phyloP scores from a whole-genome alignment of 1,140 invertebrate species.

The Saccostrea cuccullata region DNA sequence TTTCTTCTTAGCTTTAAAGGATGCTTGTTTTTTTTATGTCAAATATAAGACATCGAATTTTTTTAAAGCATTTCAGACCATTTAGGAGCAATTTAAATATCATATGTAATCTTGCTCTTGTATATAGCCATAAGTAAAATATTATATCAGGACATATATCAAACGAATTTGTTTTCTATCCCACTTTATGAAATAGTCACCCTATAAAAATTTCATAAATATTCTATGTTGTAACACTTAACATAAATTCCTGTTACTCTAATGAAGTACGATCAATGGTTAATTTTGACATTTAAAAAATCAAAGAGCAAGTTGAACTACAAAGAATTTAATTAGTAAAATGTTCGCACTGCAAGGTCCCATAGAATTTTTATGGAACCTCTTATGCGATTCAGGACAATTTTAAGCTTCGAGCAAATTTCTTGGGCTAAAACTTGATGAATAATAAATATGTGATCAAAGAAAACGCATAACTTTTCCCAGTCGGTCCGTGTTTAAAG shows the following conservation, averaged over 20 bases:
- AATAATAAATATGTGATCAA: constrained; percentile 21
- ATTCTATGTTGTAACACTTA: not conserved
- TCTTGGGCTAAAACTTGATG: constrained; percentile 21
- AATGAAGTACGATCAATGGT: not conserved
- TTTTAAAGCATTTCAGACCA: not conserved
- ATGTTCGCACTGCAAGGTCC: not conserved
- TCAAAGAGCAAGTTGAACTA: not conserved
- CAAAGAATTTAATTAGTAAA: constrained; percentile 22
- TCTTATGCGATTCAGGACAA: not conserved
- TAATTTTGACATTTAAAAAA: constrained; percentile 28
- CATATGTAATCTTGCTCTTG: not conserved
- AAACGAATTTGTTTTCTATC: not conserved
- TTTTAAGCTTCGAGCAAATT: constrained; percentile 3
- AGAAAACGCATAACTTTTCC: constrained; percentile 5
- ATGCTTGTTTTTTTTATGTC: not conserved
- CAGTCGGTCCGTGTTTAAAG: not conserved
- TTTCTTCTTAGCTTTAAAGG: not conserved
- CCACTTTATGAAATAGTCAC: not conserved
- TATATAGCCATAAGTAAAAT: not conserved
- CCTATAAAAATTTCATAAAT: not conserved
- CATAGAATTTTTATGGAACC: not conserved
- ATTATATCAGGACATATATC: not conserved
- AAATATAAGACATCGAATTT: not conserved
- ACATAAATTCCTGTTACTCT: not conserved
- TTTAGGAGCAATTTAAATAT: not conserved